Evolutionary conservation across 2,113 vertebrate genomes (phyloP), one percentile per base, ranked within the genome.

Genomic region (Mesitornis unicolor): DNA sequence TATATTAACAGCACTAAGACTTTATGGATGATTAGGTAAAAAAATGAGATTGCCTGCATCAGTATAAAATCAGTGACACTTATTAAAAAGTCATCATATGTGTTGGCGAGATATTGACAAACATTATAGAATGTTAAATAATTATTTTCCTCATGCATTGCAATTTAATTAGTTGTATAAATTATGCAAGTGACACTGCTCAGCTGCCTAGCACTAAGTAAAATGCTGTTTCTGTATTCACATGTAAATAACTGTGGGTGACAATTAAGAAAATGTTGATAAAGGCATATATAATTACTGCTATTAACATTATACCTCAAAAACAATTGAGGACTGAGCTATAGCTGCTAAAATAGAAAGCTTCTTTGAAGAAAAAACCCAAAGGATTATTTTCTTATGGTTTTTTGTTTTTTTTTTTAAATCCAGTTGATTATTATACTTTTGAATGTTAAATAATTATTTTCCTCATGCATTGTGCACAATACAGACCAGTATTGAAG

Each of bases 131-230:
- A 51, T 48, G 9, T 31, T 51, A 69, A 86, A 28, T 47, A 77
- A 61, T 40, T 40, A 29, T 77, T 93, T 84, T 29, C n/a, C 36
- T 89, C 21, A 21, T 74, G 4, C 47, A 48, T 48, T 48, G n/a
- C n/a, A n/a, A n/a, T 98, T 98, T 98, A 98, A 98, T 98, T 98
- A 98, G 78, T 96, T 54, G 75, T 96, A 45, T 92, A 97, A 97
- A 97, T 97, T 96, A 97, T 90, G 89, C 3, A 19, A 96, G 69
- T 96, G 95, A 92, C 86, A 88, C 74, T 92, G 68, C 77, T 94
- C 84, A 89, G 78, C 68, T 96, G 90, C 90, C 86, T 91, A 91
- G 89, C 88, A 97, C 71, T 85, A 95, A 92, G 92, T 84, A 97
- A 97, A 98, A 97, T 93, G 90, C 36, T 59, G 43, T 95, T 96